These are phyloP conservation scores for Solea solea DNA, from an alignment of 2,113 vertebrate species.

Conservation along the genomic window DNA sequence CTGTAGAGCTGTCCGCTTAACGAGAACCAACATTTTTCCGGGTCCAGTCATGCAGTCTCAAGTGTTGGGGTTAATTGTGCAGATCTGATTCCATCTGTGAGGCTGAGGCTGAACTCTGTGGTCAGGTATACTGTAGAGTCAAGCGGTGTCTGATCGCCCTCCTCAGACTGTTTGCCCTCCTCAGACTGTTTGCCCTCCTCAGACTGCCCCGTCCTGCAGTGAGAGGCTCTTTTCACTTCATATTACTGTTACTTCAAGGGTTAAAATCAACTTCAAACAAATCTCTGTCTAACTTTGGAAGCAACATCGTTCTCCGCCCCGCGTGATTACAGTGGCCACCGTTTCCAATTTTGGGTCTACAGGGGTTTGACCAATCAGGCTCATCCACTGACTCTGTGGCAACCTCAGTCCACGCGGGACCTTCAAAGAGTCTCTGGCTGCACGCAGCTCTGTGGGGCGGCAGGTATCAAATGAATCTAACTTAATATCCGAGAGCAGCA, in stretches of 20 bases:
- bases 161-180: constrained; percentile 32
- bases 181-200: constrained; percentile 30
- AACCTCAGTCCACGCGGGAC: constrained; percentile 50
- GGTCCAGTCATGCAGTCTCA: constrained; percentile 34
- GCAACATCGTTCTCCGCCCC: constrained; percentile 42
- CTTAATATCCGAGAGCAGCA: constrained; percentile 66
- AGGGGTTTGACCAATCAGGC: constrained; percentile 77
- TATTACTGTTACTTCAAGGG: constrained; percentile 65
- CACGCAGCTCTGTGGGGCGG: constrained; percentile 21
- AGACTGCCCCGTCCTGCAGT: constrained; percentile 38
- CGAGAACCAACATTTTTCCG: constrained; percentile 2
- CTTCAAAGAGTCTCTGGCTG: constrained; percentile 60
- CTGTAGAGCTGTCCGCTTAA: constrained; percentile 18
- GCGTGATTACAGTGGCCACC: constrained; percentile 74
- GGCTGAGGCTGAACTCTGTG: constrained; percentile 31
- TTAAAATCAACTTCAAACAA: constrained; percentile 73
- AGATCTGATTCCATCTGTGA: constrained; percentile 65
- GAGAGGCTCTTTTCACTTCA: constrained; percentile 65
- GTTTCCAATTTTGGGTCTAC: constrained; percentile 71
- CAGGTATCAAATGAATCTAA: constrained; percentile 68
- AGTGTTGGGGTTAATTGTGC: constrained; percentile 73
- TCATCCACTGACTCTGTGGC: constrained; percentile 68
- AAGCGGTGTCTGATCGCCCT: constrained; percentile 28
- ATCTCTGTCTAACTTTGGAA: constrained; percentile 31
- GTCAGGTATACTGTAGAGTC: constrained; percentile 38